These are phyloP conservation scores for Ia io DNA, from an alignment of 2,113 vertebrate genomes.

Conservation along the genomic window DNA sequence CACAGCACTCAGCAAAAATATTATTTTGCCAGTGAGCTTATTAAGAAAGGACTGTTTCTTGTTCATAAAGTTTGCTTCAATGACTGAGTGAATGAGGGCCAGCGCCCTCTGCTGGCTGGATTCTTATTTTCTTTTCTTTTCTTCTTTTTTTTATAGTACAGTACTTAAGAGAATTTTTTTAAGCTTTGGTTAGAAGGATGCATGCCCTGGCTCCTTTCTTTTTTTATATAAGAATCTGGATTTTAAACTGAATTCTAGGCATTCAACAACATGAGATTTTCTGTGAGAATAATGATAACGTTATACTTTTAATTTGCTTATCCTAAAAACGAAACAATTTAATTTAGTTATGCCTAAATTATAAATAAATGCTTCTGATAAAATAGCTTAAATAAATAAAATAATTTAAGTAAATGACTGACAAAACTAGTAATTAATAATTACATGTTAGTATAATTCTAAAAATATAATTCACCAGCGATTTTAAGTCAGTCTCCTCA, in stretches of 20 bases:
- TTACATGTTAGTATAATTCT: not conserved
- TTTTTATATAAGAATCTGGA: not conserved
- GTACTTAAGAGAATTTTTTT: not conserved
- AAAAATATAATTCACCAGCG: not conserved
- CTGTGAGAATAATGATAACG: not conserved
- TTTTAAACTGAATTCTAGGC: not conserved
- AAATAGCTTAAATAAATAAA: not conserved
- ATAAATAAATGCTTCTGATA: not conserved
- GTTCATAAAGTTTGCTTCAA: not conserved
- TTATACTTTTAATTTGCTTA: not conserved
- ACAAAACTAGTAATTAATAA: not conserved
- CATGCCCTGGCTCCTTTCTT: not conserved
- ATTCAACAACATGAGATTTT: not conserved
- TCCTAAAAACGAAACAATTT: not conserved
- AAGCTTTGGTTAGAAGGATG: not conserved
- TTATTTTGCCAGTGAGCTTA: not conserved
- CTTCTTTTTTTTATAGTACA: not conserved
- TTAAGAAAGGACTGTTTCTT: not conserved
- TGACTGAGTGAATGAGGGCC: not conserved
- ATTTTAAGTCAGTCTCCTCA: not conserved
- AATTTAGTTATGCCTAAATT: not conserved
- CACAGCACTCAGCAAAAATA: not conserved
- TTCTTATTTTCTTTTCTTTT: not conserved
- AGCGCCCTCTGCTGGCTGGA: slow-evolving; percentile 64
- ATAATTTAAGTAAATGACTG: not conserved